A percentile compares a stretch with the other conserved stretches of the same genome.
phyloP scores from a whole-genome alignment of 2,113 vertebrate genomes.

The Zootoca vivipara region DNA sequence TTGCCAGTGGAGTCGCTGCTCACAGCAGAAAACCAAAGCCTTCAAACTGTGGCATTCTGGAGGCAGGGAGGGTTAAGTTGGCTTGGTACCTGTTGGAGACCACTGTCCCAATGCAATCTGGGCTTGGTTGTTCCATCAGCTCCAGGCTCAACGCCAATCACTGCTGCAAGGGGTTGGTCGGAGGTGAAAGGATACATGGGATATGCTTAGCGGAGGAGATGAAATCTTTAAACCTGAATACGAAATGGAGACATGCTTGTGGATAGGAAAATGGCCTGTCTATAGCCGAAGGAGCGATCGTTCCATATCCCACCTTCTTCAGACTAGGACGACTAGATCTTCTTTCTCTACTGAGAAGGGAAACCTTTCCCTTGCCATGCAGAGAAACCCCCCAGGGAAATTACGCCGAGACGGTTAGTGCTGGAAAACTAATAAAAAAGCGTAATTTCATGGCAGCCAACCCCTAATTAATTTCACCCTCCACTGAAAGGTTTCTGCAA shows the following conservation, averaged over 20 bases:
- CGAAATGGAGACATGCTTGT: neutral
- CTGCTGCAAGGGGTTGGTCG: no score
- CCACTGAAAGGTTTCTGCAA: constrained; percentile 38
- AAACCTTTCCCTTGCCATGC: constrained; percentile 5
- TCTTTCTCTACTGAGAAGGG: neutral
- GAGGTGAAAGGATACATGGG: no score
- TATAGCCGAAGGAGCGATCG: neutral
- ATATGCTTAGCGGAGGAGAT: no score
- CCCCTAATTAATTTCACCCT: constrained; percentile 46
- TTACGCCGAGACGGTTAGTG: constrained; percentile 25
- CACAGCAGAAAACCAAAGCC: no score
- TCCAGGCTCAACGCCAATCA: no score
- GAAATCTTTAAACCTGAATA: no score
- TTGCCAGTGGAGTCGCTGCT: no score
- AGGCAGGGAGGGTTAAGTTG: no score
- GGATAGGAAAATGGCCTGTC: neutral
- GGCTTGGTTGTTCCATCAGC: no score
- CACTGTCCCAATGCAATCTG: no score
- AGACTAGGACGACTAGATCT: neutral
- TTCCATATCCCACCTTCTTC: neutral
- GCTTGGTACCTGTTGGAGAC: no score
- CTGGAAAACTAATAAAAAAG: constrained; percentile 36
- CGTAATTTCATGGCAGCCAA: constrained; percentile 26
- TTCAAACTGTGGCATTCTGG: no score
- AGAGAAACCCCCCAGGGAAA: constrained; percentile 17